Base-by-base conservation (phyloP, 2,113 vertebrate genomes). In the Thinocorus orbignyianus region DNA sequence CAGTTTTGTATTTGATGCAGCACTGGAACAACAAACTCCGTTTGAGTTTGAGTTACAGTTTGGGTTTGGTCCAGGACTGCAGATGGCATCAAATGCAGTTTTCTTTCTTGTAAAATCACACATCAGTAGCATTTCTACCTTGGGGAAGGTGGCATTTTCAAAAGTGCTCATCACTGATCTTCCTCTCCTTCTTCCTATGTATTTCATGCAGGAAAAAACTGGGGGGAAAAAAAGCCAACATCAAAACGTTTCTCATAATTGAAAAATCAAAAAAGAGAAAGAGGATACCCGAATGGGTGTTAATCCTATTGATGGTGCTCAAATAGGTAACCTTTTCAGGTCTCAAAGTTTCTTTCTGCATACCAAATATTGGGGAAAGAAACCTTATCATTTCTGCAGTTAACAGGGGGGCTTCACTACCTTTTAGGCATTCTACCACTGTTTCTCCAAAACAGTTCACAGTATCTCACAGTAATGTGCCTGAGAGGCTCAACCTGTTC, bases 1-100 rank as follows among this genome's bases (percentile, higher is more conserved):
- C 89, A 74, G 95, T 94, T 94, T 94, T 96, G 95, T 93, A 41
- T 93, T 73, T 95, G 93, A 94, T 91, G 93, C 91, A 89, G 81
- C 85, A 91, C 44, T 87, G 69, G 93, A 93, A 97, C 92, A 96
- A 97, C 91, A 93, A 94, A 89, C 83, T 91, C 88, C 69, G 91
- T 91, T 96, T 83, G 46, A 88, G 92, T 96, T 62, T 96, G 92
- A 94, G 86, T 96, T 96, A 94, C 96, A 80, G 77, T 76, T 89
- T 96, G 96, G 95, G 88, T 71, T 89, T 85, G 73, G 81, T 95
- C 96, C 96, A 96, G 81, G 78, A 87, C 46, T 91, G 88, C 93
- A 95, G 96, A 95, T 94, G 92, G 92, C 92, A 96, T 92, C 93
- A 94, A 88, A 96, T 57, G 87, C 52, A 76, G 81, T 65, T 86